Evolutionary conservation across 2,797 vertebrate species (phyloP), one percentile per base, ranked within the genome.

Genomic region (Melanotaenia trifasciata): DNA sequence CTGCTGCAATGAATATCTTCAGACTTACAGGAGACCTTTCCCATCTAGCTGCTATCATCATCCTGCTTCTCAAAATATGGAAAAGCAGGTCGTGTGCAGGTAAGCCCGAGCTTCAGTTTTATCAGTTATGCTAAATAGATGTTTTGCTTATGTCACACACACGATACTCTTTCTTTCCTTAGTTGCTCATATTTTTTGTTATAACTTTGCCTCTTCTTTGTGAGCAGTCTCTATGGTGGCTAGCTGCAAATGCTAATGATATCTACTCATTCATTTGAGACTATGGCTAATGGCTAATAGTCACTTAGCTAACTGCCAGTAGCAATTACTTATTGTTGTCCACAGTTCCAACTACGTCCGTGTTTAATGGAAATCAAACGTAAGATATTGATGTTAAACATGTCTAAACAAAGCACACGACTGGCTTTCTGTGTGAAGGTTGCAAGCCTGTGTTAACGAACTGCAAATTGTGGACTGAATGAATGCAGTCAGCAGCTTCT

Each of bases 21-120:
- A 96, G 97, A 85, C 93, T 99, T 64, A 95, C 94, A 38, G 97
- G 97, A 82, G 98, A 99, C 89, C 91, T 99, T 83, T 99, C 96
- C 92, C 97, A 99, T 92, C 85, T 99, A 91, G 96, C 96, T 87
- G 97, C 97, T 80, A 98, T 99, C 94, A 97, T 99, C 92, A 99
- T 99, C 88, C 92, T 99, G 91, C 96, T 99, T 56, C 96, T 98
- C 38, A 99, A 99, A 93, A 98, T 99, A 92, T 98, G 98, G 97
- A 99, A 98, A 90, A 96, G 83, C 94, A 97, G 97, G 85, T 99
- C 97, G 32, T 99, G 97, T 93, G 96, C 98, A 81, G 97, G 97
- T 98, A 90, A 93, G 87, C 28, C 8, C 1, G 0, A 1, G 45
- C 1, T 38, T 4, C 38, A 7, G 0, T n/a, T n/a, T 45, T 11